Evolutionary conservation across 1,140 invertebrate genomes (phyloP), one percentile per base, ranked within the genome.

Genomic region (Drosophila equinoxialis): DNA sequence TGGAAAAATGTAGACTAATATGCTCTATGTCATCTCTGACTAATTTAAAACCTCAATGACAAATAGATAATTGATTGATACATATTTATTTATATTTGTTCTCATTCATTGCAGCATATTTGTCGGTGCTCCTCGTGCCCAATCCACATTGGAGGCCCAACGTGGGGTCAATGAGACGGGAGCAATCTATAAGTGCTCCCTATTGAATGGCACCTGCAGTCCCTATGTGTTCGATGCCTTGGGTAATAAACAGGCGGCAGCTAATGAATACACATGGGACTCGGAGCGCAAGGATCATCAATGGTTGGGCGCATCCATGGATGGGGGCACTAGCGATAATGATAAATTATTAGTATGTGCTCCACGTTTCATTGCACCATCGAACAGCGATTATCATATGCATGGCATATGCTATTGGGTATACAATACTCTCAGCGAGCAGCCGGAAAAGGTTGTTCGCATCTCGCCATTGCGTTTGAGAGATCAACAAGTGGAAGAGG

Each of bases 381-480:
- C 66, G 0, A 8, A 35, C 0, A 71, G 60, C 23, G 91, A 92
- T 39, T 90, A 92, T 30, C 73, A 92, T 17, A 83, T 93, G 91
- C 92, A 93, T 60, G 93, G 93, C 1, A 87, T 93, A 23, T 94
- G 93, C 68, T 93, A 93, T 30, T 92, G 91, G 78, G 84, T 91
- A 4, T n/a, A 80, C 0, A 67, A 91, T 54, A 92, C 91, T 0
- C 30, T 90, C 6, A 39, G 58, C 11, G 74, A 82, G n/a, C 66
- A 70, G 17, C 91, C 91, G 0, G 60, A 60, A 6, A 68, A 81
- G 13, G 70, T 92, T 0, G 79, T 71, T 0, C 74, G 75, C 8
- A 92, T 92, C 14, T 90, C 91, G 0, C 91, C 91, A 11, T 61
- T 92, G 17, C 79, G 84, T 0, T 65, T 87, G 0, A 83, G 78